Conservation (phyloP, 2,113 vertebrate genomes). For the Psophia crepitans region DNA sequence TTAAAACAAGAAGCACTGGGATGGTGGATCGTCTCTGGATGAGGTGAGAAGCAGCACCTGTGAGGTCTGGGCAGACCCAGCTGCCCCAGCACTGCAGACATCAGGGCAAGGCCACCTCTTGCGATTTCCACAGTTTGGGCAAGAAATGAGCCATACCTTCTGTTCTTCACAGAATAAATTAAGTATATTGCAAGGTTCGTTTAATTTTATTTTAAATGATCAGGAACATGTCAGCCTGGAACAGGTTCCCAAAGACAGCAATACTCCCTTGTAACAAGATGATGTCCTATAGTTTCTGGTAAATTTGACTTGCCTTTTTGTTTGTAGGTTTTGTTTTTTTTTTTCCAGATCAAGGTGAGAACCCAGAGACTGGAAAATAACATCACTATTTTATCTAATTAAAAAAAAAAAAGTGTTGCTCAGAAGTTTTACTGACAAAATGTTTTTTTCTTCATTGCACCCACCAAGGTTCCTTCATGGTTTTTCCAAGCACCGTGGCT, state of each 20-base stretch:
- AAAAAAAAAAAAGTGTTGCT: background rate
- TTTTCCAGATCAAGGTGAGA: background rate
- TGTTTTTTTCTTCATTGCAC: background rate
- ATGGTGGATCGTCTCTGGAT: background rate
- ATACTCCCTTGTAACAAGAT: background rate
- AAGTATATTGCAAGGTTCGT: background rate
- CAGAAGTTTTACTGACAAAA: background rate
- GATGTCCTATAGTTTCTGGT: background rate
- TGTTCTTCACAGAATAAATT: background rate
- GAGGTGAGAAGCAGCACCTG: background rate
- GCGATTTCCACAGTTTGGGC: background rate
- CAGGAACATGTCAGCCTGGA: background rate
- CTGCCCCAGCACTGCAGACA: accelerated
- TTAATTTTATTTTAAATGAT: conserved; percentile 10
- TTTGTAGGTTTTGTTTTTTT: no score
- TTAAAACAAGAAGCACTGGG: background rate
- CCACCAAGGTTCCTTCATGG: background rate
- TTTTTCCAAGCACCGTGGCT: background rate
- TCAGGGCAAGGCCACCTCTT: background rate
- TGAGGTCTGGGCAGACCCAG: background rate
- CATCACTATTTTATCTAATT: background rate
- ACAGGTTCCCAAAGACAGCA: background rate
- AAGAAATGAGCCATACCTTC: conserved; percentile 18
- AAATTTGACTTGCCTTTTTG: background rate
- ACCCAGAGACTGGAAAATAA: background rate